Evolutionary conservation across 2,113 vertebrate genomes (phyloP), one percentile per base, ranked within the genome.

Genomic region (Mixornis gularis): DNA sequence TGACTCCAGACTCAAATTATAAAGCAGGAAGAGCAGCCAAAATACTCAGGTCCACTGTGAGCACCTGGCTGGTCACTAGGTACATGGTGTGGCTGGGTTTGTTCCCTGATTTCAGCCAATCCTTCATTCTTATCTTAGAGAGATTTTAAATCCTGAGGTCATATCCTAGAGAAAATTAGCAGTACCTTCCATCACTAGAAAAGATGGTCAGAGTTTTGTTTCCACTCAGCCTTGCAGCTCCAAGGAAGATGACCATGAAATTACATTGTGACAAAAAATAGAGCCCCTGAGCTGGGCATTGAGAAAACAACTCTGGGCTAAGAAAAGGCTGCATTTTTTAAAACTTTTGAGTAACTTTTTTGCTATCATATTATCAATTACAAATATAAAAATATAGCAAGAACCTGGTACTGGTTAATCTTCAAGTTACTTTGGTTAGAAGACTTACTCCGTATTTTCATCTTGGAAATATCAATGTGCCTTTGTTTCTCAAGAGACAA

Each of bases 191-290:
- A 44, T 10, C 63, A 17, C 38, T 41, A 63, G 56, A 40, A 60
- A 59, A 70, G 43, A 52, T 12, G 7, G 22, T 51, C 36, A 58
- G 40, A 20, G 15, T 27, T 65, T 49, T 29, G 18, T 53, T 85
- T 76, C 40, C 16, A 30, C 52, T 71, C 59, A 38, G 19, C 20
- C 65, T 16, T 83, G 40, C 34, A 74, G 34, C 20, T 80, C 29
- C 52, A 62, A 77, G 27, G 32, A 21, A n/a, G 38, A 58, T 8
- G 18, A 49, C 21, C 21, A 16, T 55, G 59, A 92, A 94, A 80
- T 83, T 13, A 6, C 4, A 32, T 12, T 0, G 3, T 13, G 18
- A 34, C 16, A 41, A 18, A 59, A 64, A 60, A 12, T 0, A 34
- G 24, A 86, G 36, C 14, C 25, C 55, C 51, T 70, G 43, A 76